Evolutionary conservation across 2,888 invertebrate genomes (phyloP), one percentile per base, ranked within the genome.

Genomic region (Agrilus biguttatus): DNA sequence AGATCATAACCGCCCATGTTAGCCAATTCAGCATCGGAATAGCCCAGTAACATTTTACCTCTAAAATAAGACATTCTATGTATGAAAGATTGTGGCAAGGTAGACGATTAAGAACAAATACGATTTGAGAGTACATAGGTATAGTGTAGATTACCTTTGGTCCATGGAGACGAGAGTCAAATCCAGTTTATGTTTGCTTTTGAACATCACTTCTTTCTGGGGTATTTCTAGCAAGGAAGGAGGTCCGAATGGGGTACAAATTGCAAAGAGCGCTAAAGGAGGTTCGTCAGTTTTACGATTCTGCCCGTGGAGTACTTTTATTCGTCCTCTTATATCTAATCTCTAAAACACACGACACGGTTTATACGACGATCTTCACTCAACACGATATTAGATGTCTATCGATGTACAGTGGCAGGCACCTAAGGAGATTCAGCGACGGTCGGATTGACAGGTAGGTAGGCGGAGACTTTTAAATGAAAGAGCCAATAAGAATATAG

Each of bases 181-280:
- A 69, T 98, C 97, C 57, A 99, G 76, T 65, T 96, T 95, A 73
- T 98, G 98, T 71, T 98, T 98, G 65, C 93, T 95, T 70, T 98
- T 98, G 73, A 98, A 95, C 85, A 98, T 96, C 55, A 96, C 89
- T 70, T 98, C 98, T 65, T 97, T 93, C 62, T 96, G 92, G 5
- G 96, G 95, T 52, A 95, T 88, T 67, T 99, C 98, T 44, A 96
- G 74, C 41, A 96, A 71, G 44, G 95, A 93, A 17, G 98, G 93
- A 12, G 98, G 98, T 0, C 98, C 98, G 60, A 98, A 98, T 0
- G 98, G 98, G 3, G 96, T 97, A 69, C 98, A 98, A 44, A 97
- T 85, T 48, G 97, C 97, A 61, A 97, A 96, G 41, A 98, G 70
- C 2, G 92, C 97, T 61, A 97, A 62, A 0, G 93, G 93, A 2